phyloP scores from a whole-genome alignment of 2,888 invertebrate species.

The Dendrolimus pini region DNA sequence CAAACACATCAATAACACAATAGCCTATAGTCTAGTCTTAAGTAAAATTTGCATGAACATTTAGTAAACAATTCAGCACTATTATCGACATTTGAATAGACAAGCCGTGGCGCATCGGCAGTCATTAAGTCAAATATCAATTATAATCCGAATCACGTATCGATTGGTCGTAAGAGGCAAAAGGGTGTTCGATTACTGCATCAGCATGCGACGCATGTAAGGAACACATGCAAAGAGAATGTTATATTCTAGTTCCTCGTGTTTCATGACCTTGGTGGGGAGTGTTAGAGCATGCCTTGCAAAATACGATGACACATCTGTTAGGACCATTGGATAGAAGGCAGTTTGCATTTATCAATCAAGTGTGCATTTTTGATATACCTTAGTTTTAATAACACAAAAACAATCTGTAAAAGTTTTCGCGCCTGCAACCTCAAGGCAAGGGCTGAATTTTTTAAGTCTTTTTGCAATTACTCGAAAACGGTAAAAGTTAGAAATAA shows the following conservation, averaged over 20 bases:
- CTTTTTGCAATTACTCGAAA: too few species aligned
- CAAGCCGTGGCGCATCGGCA: slow-evolving; percentile 4
- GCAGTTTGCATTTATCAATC: too few species aligned
- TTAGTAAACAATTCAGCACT: slow-evolving; percentile 6
- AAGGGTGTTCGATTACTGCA: slow-evolving; percentile 6
- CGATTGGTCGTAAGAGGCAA: not conserved
- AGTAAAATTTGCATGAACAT: slow-evolving; percentile 2
- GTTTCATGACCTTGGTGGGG: slow-evolving; percentile 27
- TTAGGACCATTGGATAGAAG: too few species aligned
- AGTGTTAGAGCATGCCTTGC: not conserved
- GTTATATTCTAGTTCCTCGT: slow-evolving; percentile 22
- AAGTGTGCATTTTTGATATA: too few species aligned
- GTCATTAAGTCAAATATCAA: slow-evolving; percentile 8
- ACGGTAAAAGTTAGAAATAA: too few species aligned
- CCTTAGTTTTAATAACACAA: too few species aligned
- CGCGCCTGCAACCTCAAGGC: too few species aligned
- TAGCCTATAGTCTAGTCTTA: not conserved
- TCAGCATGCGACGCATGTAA: slow-evolving; percentile 29
- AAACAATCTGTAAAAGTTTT: too few species aligned
- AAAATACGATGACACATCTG: too few species aligned
- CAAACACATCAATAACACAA: too few species aligned
- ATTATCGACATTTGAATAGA: slow-evolving; percentile 21
- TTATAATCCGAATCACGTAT: slow-evolving; percentile 14
- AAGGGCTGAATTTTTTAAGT: too few species aligned
- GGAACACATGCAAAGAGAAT: slow-evolving; percentile 14